Evolutionary conservation across 1,140 invertebrate genomes (phyloP), one percentile per base, ranked within the genome.

Genomic region (Lutraria rhynchaena): DNA sequence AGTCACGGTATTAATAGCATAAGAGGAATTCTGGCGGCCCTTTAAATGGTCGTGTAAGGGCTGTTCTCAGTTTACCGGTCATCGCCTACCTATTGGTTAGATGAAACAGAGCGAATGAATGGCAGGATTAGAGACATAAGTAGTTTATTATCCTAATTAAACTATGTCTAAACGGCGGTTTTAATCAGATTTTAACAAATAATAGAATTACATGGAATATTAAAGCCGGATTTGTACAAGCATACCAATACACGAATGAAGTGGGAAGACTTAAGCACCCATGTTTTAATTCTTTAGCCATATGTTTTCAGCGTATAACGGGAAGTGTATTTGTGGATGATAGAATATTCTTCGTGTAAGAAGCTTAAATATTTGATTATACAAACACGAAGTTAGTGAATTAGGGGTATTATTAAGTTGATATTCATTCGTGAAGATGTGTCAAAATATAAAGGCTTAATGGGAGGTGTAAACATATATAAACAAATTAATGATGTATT

Each of bases 121-220:
- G 63, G n/a, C n/a, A 58, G 76, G 76, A 80, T 80, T 80, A 80
- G 41, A 44, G 55, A 37, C 60, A 46, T 70, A 69, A 80, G 63
- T 70, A 80, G 35, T 58, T 53, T 69, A 70, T 69, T 69, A 49
- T 69, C 17, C 33, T 55, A 80, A 80, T 80, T 80, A 80, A 80
- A 80, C 51, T 37, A 35, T 70, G 51, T 44, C 76, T 80, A 80
- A 80, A 80, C 76, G 76, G n/a, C 29, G 37, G 13, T 49, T 69
- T 60, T 80, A 80, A 80, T 80, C 76, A 80, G 76, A 65, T 80
- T 80, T 70, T 44, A 31, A 27, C 37, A 27, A 53, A 60, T 80
- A 70, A 80, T 80, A 70, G 76, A 51, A 70, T 80, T 80, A 80
- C 53, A 70, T 57, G 76, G 63, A 55, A 55, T 49, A 53, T 55